Conservation (phyloP, 2,888 invertebrate species). For the Electrophaes corylata region DNA sequence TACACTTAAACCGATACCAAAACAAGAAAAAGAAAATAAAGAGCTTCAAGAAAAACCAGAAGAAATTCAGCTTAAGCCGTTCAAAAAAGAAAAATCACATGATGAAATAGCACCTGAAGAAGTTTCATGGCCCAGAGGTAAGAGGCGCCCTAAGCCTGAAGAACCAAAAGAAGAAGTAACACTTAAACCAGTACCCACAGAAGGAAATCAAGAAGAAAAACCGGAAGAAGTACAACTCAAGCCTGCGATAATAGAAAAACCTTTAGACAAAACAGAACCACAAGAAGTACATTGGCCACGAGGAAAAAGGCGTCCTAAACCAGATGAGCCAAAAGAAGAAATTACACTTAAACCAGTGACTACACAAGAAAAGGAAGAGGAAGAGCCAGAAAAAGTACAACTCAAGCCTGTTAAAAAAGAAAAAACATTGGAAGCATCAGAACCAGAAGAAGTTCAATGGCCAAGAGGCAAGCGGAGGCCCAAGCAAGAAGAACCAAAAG, state of each 20-base stretch:
- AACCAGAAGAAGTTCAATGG: constrained; percentile 44
- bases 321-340: constrained; percentile 29
- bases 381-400: constrained; percentile 45
- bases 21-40: constrained; percentile 45
- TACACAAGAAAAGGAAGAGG: constrained; percentile 48
- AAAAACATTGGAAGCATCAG: constrained; percentile 54
- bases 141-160: constrained; percentile 10
- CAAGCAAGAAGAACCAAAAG: constrained; percentile 54
- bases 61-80: neutral
- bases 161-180: constrained; percentile 10
- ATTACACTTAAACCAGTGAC: constrained; percentile 63
- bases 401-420: constrained; percentile 47
- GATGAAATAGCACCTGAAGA: constrained; percentile 4
- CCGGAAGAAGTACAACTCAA: constrained; percentile 1
- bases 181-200: constrained; percentile 14
- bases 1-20: constrained; percentile 40
- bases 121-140: constrained; percentile 12
- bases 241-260: neutral
- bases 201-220: neutral
- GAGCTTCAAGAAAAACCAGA: constrained; percentile 60
- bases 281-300: constrained; percentile 11
- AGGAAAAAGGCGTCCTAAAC: constrained; percentile 9
- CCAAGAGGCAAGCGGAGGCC: constrained; percentile 42
- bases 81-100: neutral
- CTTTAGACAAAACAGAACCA: neutral